Evolutionary conservation across 2,797 vertebrate genomes (phyloP).

Genomic region (Luscinia megarhynchos): DNA sequence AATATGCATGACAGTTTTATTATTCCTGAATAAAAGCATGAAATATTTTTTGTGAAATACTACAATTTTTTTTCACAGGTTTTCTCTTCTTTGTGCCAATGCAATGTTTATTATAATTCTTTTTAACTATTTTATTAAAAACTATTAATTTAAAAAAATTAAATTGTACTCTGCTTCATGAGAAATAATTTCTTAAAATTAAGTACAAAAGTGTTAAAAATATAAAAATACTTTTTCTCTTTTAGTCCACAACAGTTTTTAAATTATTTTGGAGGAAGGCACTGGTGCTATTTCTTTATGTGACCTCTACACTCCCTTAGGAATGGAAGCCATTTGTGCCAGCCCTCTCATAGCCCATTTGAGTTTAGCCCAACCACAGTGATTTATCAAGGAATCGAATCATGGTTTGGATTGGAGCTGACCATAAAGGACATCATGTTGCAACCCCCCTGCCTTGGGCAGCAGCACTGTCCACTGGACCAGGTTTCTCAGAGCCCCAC

Average conservation of each 20-base stretch:
- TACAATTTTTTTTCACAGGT: not conserved
- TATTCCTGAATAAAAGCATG: not conserved
- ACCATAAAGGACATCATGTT: not conserved
- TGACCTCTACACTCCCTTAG: fast-evolving
- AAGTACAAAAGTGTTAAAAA: not conserved
- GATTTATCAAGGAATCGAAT: not conserved
- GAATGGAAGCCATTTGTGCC: not conserved
- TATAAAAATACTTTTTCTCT: not conserved
- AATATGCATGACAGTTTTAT: not conserved
- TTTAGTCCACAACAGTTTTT: not conserved
- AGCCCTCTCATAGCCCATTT: not conserved
- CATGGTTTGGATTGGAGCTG: not conserved
- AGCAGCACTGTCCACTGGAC: not conserved
- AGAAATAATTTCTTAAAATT: not conserved
- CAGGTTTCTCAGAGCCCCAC: not conserved
- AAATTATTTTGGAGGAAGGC: not conserved
- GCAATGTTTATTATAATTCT: not conserved
- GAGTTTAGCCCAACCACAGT: not conserved
- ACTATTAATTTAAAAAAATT: not conserved
- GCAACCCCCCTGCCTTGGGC: not conserved
- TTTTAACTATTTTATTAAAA: not conserved
- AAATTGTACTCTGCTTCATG: not conserved
- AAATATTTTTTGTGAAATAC: not conserved
- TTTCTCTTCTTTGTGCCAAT: not conserved
- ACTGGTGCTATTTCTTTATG: fast-evolving